Evolutionary conservation across 2,888 invertebrate genomes (phyloP).

Genomic region (Acrobeloides nanus): DNA sequence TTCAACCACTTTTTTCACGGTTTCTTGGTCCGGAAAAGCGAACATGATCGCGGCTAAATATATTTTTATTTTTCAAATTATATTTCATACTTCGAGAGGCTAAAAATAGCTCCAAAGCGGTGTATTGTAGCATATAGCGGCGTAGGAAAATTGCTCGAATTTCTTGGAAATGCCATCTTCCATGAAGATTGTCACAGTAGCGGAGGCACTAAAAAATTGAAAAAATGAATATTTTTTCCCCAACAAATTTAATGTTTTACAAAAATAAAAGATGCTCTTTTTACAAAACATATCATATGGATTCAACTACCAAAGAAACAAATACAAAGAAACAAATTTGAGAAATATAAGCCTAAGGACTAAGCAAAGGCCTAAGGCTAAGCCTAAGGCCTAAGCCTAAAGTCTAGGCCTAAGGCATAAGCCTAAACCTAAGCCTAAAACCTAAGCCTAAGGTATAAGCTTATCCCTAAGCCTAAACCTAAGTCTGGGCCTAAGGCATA

Average conservation of each 20-base stretch:
- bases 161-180: slow-evolving; percentile 99
- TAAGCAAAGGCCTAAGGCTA: too few species aligned
- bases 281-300: too few species aligned
- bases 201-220: slow-evolving; percentile 69
- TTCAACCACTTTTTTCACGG: slow-evolving; percentile 95
- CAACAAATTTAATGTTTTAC: slow-evolving; percentile 9
- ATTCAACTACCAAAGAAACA: too few species aligned
- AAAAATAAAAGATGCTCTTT: slow-evolving; percentile 6
- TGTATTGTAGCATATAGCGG: slow-evolving; percentile 86
- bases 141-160: slow-evolving; percentile 96
- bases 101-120: slow-evolving; percentile 92
- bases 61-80: slow-evolving; percentile 12
- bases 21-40: slow-evolving; percentile 90
- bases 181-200: slow-evolving; percentile 95
- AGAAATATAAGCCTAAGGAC: too few species aligned
- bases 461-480: too few species aligned
- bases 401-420: too few species aligned
- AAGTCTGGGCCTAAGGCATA: too few species aligned
- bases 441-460: too few species aligned
- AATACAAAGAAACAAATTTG: too few species aligned
- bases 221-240: slow-evolving; percentile 1
- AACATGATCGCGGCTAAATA: slow-evolving; percentile 92
- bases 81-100: slow-evolving; percentile 78
- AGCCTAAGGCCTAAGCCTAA: too few species aligned
- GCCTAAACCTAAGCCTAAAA: too few species aligned